Percentiles rank a stretch among this genome's conserved stretches.
Conservation (phyloP, 2,113 vertebrate genomes). For the Poecilia latipinna region DNA sequence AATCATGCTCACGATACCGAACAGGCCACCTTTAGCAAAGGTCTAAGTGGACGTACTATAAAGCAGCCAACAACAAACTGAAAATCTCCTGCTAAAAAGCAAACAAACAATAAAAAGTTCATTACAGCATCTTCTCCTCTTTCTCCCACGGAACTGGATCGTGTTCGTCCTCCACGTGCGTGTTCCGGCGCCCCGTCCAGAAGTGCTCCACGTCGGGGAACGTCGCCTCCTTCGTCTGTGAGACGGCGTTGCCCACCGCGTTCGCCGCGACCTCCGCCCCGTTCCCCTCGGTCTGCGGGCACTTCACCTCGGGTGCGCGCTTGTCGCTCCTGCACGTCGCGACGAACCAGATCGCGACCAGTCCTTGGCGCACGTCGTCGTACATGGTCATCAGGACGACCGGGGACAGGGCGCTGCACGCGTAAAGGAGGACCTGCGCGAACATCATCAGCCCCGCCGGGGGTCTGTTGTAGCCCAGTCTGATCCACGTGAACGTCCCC, state of each 20-base stretch:
- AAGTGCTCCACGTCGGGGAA: constrained; percentile 83
- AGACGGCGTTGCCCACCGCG: constrained; percentile 49
- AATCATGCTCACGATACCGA: constrained; percentile 48
- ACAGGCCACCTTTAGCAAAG: constrained; percentile 24
- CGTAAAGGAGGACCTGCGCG: constrained; percentile 77
- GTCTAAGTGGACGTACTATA: constrained; percentile 24
- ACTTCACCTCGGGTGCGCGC: constrained; percentile 7
- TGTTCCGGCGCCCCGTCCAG: constrained; percentile 82
- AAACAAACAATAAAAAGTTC: neutral
- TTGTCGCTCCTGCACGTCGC: constrained; percentile 61
- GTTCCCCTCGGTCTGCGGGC: constrained; percentile 55
- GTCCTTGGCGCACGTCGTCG: constrained; percentile 77
- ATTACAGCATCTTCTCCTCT: constrained; percentile 72
- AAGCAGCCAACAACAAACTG: neutral
- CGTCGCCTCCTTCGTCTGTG: constrained; percentile 48
- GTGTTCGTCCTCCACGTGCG: constrained; percentile 71
- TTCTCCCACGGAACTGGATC: constrained; percentile 85
- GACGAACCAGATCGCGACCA: constrained; percentile 59
- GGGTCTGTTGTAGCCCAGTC: constrained; percentile 69
- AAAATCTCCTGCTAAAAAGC: constrained; percentile 13
- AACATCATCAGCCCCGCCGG: constrained; percentile 71
- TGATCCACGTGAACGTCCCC: constrained; percentile 80
- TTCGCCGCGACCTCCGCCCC: constrained; percentile 63
- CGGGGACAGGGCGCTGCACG: constrained; percentile 75
- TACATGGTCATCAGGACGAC: constrained; percentile 76